Percentiles rank a stretch among this genome's conserved stretches.
phyloP scores from a whole-genome alignment of 2,113 vertebrate species.

The Falcunculus frontatus region DNA sequence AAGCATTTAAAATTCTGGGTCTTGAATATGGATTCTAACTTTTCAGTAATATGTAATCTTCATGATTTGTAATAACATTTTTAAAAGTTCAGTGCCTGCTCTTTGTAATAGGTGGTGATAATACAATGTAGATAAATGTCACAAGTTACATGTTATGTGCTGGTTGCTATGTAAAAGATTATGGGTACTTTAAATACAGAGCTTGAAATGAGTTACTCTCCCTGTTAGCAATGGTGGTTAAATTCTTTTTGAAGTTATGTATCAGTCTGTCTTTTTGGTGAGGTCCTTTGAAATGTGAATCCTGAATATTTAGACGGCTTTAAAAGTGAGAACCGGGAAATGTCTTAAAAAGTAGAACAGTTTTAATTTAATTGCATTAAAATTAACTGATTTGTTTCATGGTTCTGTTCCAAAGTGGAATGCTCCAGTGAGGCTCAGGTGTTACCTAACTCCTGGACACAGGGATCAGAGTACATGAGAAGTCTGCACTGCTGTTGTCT shows the following conservation, averaged over 20 bases:
- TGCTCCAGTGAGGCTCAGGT: background rate
- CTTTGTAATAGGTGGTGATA: conserved; percentile 15
- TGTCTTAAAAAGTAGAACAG: background rate
- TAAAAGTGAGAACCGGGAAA: background rate
- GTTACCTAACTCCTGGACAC: background rate
- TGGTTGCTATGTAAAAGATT: background rate
- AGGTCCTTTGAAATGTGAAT: background rate
- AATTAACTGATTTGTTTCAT: background rate
- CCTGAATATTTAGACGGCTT: background rate
- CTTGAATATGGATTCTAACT: conserved; percentile 14
- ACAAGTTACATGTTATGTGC: background rate
- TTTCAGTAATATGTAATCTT: background rate
- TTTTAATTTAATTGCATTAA: background rate
- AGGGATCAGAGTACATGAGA: background rate
- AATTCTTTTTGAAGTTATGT: background rate
- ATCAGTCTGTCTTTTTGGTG: background rate
- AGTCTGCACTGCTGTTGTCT: background rate
- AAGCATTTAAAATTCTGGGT: background rate
- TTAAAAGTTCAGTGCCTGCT: conserved; percentile 22
- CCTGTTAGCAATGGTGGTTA: background rate
- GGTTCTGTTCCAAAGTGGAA: background rate
- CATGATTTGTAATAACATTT: conserved; percentile 5
- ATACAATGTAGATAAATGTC: conserved; percentile 29
- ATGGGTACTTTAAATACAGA: conserved; percentile 31
- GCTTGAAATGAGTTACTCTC: conserved; percentile 15